Evolutionary conservation across 1,140 invertebrate species (phyloP).

Genomic region (Conus ventricosus): DNA sequence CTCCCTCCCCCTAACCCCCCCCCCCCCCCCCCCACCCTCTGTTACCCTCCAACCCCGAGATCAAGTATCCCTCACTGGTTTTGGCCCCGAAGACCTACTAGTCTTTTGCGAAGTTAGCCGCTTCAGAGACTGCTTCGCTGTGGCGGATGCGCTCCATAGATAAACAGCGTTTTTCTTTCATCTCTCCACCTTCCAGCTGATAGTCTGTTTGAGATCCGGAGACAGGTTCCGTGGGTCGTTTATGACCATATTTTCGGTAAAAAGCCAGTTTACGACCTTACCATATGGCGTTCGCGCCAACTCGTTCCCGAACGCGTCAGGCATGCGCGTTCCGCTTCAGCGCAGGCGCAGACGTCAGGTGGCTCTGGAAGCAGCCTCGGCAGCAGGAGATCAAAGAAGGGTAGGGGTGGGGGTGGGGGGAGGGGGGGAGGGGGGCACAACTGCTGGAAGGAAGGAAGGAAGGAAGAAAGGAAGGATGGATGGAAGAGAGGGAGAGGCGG

Average conservation of each 20-base stretch:
- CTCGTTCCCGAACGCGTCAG: background rate
- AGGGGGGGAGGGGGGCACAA: background rate
- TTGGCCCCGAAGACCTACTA: too few relatives aligned
- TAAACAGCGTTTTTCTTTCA: conserved; percentile 37
- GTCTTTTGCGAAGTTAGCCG: background rate
- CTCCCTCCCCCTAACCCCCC: background rate
- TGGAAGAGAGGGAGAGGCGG: too few relatives aligned
- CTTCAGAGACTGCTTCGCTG: conserved; percentile 19
- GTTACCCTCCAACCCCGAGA: too few relatives aligned
- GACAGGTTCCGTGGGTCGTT: conserved; percentile 33
- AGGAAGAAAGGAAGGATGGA: background rate
- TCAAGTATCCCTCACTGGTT: too few relatives aligned
- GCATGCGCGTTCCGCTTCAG: conserved; percentile 37
- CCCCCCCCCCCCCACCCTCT: background rate
- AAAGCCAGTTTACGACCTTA: conserved; percentile 31
- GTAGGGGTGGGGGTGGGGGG: background rate
- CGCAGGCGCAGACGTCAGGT: conserved; percentile 40
- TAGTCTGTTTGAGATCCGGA: conserved; percentile 31
- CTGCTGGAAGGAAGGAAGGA: background rate
- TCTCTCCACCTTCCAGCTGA: conserved; percentile 5
- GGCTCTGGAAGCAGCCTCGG: conserved; percentile 23
- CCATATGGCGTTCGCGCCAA: conserved; percentile 28
- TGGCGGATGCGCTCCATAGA: conserved; percentile 30
- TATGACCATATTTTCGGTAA: conserved; percentile 40
- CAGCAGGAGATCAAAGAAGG: conserved; percentile 33